Conservation (phyloP, 2,888 invertebrate genomes). For the Tenodera sinensis region DNA sequence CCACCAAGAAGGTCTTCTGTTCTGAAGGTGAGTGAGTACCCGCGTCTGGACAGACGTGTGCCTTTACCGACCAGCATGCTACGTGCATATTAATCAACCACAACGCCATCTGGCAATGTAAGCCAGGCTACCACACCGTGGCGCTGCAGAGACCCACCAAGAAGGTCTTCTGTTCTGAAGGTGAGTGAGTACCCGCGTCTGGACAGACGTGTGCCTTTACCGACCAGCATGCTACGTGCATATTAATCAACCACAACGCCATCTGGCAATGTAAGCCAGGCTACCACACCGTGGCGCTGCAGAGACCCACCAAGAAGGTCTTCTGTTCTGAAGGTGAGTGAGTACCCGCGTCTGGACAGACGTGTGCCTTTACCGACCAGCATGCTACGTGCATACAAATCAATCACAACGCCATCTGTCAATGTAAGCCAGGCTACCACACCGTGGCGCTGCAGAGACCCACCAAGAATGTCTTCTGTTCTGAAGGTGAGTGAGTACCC, state of each 20-base stretch:
- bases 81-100: constrained; percentile 82
- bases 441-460: constrained; percentile 74
- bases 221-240: constrained; percentile 79
- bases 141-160: constrained; percentile 72
- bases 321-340: constrained; percentile 78
- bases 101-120: constrained; percentile 85
- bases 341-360: constrained; percentile 72
- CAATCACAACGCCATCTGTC: constrained; percentile 83
- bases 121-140: constrained; percentile 75
- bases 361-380: constrained; percentile 74
- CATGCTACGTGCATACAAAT: constrained; percentile 81
- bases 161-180: constrained; percentile 80
- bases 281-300: constrained; percentile 75
- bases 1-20: constrained; percentile 74
- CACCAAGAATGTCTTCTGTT: constrained; percentile 74
- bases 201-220: constrained; percentile 74
- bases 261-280: constrained; percentile 81
- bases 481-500: constrained; percentile 67
- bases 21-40: constrained; percentile 69
- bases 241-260: constrained; percentile 82
- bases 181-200: constrained; percentile 63
- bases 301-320: constrained; percentile 68
- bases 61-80: constrained; percentile 74
- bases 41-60: constrained; percentile 80
- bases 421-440: constrained; percentile 79